Evolutionary conservation across 2,888 invertebrate genomes (phyloP), one percentile per base, ranked within the genome.

Genomic region (Tachina grossa): DNA sequence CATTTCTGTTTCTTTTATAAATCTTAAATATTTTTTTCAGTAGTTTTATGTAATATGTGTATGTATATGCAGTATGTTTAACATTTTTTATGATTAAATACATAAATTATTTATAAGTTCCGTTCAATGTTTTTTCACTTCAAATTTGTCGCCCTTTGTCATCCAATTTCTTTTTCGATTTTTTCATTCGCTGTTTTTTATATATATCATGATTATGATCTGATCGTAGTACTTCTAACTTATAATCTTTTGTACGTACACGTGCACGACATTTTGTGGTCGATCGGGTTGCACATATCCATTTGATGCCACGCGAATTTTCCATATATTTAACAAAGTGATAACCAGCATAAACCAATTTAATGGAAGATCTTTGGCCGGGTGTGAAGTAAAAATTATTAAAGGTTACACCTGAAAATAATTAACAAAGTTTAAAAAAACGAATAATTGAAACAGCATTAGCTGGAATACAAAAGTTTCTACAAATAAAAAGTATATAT

Each of bases 271-370:
- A 92, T 88, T 91, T 92, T 31, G 92, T 92, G 11, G 90, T 90
- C 13, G 91, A 90, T 47, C 92, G 90, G n/a, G 91, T 92, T 13
- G 92, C 89, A 86, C 92, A 92, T 47, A 92, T 90, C 92, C 92
- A 92, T 78, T 92, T 92, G 9, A 88, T 90, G 16, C 92, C 92
- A 47, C 89, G 90, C 1, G 91, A 90, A 68, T 92, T 92, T 69
- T 90, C 89, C 89, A 92, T 90, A 72, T 90, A 91, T 85, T 91
- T 92, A 11, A 92, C 92, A 87, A 88, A 92, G 65, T 90, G 90
- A 87, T 89, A 92, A 2, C 91, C 91, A 16, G 84, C 87, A 72
- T 91, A 89, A 51, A 92, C 91, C 13, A 92, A 88, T 78, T 92
- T 92, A 10, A 91, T 82, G 0, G 92, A 90, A 19, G 89, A 89